Base-by-base conservation (phyloP, 2,113 vertebrate species). In the Toxotes chatareus region DNA sequence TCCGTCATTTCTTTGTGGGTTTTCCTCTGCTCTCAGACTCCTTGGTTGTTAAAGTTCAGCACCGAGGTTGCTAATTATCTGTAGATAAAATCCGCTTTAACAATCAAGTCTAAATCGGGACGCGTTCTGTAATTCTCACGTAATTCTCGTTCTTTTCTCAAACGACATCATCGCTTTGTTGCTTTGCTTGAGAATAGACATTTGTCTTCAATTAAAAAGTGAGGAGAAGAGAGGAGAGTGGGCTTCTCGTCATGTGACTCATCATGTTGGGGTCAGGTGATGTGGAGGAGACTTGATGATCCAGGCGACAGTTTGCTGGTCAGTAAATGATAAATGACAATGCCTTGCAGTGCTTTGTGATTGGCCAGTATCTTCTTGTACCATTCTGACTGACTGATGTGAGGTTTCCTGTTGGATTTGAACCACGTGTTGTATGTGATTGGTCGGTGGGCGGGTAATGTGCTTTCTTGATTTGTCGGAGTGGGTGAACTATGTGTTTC, bases 391-490 rank as follows among this genome's bases (percentile, higher is more conserved):
- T 47, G 65, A 63, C 17, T 34, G 60, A 67, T 55, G 36, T 46
- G 63, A 70, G 40, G 70, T 69, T 76, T 77, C 62, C 69, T 57
- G 72, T 63, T 51, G 57, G 27, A 38, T 72, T 36, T 74, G 76
- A 86, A 78, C 44, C 31, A 74, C 5, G 34, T 21, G 69, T 57
- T 59, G 64, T 17, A 11, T 80, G 68, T 80, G 78, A 84, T 65
- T 67, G 68, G 59, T 84, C 19, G 5, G 40, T 67, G 79, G 62
- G 63, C 59, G 57, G 55, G 44, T 83, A 2, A 27, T 92, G 89
- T 91, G 92, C 91, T 92, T 90, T 91, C 49, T 82, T 53, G 16
- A 67, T 76, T 62, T 6, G 19, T 73, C 49, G 21, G 14, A 75
- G 46, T 1, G 2, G 42, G n/a, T 74, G 67, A 69, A 55, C 21